These are phyloP conservation scores for Noctuana brunneofusca DNA, from an alignment of 2,888 invertebrate genomes.

Conservation along the genomic window DNA sequence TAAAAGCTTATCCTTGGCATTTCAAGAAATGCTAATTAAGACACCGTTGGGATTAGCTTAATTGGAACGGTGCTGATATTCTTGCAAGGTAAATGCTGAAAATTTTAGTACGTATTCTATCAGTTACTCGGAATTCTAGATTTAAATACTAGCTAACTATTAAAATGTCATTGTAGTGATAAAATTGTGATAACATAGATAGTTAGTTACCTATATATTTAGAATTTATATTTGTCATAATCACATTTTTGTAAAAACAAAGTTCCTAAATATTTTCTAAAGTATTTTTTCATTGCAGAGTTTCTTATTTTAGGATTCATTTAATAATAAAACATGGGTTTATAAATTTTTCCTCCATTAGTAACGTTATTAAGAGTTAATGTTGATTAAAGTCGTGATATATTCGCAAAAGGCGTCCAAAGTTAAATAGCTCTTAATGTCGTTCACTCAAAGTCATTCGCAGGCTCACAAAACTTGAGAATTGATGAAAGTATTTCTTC, in stretches of 20 bases:
- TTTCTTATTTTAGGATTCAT: no score
- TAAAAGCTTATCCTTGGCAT: conserved; percentile 20
- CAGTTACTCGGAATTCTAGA: not conserved
- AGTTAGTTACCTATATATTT: no score
- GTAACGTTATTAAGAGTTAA: not conserved
- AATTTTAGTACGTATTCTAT: not conserved
- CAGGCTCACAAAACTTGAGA: conserved; percentile 27
- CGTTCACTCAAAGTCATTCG: conserved; percentile 28
- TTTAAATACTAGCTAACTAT: no score
- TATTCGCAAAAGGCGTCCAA: conserved; percentile 10
- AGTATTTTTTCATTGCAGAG: no score
- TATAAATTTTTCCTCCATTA: not conserved
- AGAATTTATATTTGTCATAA: no score
- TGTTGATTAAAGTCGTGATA: conserved; percentile 14
- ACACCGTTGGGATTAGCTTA: conserved; percentile 17
- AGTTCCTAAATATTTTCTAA: no score
- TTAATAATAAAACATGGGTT: no score
- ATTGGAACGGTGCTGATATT: conserved; percentile 17
- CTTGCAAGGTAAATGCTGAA: not conserved
- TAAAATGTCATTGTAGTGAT: no score
- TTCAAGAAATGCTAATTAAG: conserved; percentile 29
- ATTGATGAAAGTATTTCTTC: conserved; percentile 27
- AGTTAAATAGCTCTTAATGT: conserved; percentile 23
- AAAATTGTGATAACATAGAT: no score
- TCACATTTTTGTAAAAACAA: no score